Evolutionary conservation across 2,797 vertebrate species (phyloP).

Genomic region (Spizella passerina): DNA sequence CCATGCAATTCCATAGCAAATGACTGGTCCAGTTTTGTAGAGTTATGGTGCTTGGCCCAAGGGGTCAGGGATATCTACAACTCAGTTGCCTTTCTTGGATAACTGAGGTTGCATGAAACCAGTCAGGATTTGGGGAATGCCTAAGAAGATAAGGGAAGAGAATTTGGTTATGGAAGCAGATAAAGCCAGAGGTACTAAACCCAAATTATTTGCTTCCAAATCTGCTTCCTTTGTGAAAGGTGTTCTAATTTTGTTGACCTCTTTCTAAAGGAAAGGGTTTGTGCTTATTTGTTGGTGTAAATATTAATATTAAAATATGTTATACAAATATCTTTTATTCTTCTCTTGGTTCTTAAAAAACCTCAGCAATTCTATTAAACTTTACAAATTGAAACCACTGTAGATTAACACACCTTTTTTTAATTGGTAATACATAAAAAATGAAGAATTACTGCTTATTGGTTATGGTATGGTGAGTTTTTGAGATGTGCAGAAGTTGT

Average conservation of each 20-base stretch:
- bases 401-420: neutral
- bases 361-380: neutral
- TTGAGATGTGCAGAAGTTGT: neutral
- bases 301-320: neutral
- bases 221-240: neutral
- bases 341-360: neutral
- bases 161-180: neutral
- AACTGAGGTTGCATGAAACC: neutral
- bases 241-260: neutral
- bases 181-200: neutral
- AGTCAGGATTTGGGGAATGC: neutral
- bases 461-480: neutral
- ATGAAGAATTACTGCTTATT: neutral
- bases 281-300: neutral
- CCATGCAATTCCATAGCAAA: neutral
- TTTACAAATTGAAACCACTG: neutral
- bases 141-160: neutral
- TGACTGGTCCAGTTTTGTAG: neutral
- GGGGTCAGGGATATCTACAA: neutral
- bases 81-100: neutral
- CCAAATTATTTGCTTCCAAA: neutral
- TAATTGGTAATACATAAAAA: neutral
- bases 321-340: neutral
- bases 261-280: neutral
- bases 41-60: neutral